Evolutionary conservation across 2,888 invertebrate genomes (phyloP).

Genomic region (Tachystola acroxantha): DNA sequence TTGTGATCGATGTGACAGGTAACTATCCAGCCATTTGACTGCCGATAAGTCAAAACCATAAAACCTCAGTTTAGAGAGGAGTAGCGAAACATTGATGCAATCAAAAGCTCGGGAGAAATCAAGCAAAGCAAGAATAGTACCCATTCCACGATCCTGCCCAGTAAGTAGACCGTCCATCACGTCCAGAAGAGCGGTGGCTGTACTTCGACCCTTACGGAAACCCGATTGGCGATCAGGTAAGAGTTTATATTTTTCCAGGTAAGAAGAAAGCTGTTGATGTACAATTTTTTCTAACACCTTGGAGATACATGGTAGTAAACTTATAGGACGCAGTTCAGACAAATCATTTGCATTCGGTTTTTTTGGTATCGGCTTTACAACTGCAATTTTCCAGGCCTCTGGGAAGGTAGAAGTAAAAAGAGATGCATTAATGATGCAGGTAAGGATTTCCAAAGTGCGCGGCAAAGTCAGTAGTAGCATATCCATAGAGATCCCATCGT

Average conservation of each 20-base stretch:
- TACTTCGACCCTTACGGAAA: constrained; percentile 20
- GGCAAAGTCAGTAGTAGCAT: constrained; percentile 13
- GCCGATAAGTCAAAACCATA: constrained; percentile 6
- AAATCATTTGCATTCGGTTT: background rate
- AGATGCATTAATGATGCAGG: constrained; percentile 12
- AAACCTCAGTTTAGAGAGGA: constrained; percentile 15
- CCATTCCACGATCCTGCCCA: constrained; percentile 17
- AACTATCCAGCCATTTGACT: constrained; percentile 4
- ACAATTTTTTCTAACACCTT: constrained; percentile 15
- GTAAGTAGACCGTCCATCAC: constrained; percentile 21
- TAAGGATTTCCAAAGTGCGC: constrained; percentile 5
- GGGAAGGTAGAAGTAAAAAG: constrained; percentile 15
- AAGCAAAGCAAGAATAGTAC: constrained; percentile 19
- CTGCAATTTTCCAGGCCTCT: constrained; percentile 18
- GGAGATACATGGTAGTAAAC: constrained; percentile 11
- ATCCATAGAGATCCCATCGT: constrained; percentile 9
- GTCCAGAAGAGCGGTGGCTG: constrained; percentile 23
- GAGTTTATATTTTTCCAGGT: constrained; percentile 18
- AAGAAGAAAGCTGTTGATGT: constrained; percentile 15
- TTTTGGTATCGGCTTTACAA: constrained; percentile 14
- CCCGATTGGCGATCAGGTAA: constrained; percentile 25
- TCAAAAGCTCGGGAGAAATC: constrained; percentile 33
- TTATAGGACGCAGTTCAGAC: constrained; percentile 14
- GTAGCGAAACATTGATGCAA: constrained; percentile 16
- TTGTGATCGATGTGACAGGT: constrained; percentile 1